These are phyloP conservation scores for Nanger granti DNA, from an alignment of 2,113 vertebrate species.

Conservation along the genomic window DNA sequence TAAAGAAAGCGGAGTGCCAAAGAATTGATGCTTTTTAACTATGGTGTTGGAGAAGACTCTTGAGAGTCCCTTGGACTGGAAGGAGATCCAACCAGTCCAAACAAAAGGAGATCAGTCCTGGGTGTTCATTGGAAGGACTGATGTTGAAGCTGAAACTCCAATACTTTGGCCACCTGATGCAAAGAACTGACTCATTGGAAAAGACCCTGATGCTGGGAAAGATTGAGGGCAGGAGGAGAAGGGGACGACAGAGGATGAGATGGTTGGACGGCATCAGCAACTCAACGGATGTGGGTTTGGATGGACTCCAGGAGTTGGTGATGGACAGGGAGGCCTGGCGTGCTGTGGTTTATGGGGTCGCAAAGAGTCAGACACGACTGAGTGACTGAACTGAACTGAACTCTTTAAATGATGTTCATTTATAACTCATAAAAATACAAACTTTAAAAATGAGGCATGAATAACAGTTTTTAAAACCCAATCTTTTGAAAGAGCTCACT, in stretches of 20 bases:
- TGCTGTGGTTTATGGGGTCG: neutral
- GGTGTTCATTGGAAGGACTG: neutral
- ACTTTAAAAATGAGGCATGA: neutral
- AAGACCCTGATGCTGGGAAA: neutral
- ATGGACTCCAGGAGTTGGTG: neutral
- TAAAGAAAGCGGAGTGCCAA: neutral
- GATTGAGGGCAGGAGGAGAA: neutral
- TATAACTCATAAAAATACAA: neutral
- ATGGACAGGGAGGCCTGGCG: neutral
- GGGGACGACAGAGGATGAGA: neutral
- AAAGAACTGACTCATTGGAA: neutral
- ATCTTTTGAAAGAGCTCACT: neutral
- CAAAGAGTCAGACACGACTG: neutral
- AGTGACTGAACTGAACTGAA: neutral
- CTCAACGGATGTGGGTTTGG: neutral
- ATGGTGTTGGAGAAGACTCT: neutral
- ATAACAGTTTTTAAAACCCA: neutral
- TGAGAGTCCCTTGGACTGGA: neutral
- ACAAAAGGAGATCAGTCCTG: neutral
- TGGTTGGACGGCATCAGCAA: neutral
- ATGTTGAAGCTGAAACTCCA: neutral
- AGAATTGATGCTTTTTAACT: neutral
- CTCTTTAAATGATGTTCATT: neutral
- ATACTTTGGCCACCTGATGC: neutral
- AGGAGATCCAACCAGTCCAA: neutral